These are phyloP conservation scores for Cataglyphis livida DNA, from an alignment of 2,888 invertebrate genomes.

Conservation along the genomic window DNA sequence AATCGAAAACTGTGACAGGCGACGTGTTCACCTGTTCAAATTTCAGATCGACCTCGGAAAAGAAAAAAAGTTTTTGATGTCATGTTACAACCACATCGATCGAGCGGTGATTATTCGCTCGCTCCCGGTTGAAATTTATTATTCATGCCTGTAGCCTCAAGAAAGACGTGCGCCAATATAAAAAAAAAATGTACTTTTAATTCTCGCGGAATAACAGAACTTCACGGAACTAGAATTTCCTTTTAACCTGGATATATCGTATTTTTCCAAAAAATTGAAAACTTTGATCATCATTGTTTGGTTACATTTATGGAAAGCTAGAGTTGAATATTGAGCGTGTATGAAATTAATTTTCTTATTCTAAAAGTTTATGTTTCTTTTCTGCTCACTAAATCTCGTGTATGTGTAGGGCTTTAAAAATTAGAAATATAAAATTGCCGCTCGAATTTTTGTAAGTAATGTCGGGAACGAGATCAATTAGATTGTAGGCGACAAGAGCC, in stretches of 20 bases:
- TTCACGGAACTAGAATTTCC: background rate
- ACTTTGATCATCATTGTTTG: background rate
- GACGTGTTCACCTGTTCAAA: slow-evolving; percentile 31
- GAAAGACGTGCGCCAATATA: background rate
- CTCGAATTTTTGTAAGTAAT: background rate
- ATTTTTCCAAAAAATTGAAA: background rate
- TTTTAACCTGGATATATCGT: background rate
- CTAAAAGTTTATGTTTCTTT: background rate
- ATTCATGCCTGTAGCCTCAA: background rate
- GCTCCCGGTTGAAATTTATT: background rate
- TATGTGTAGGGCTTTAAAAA: background rate
- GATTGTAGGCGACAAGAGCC: background rate
- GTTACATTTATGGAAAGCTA: background rate
- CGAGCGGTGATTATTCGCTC: slow-evolving; percentile 29
- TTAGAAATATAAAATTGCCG: slow-evolving; percentile 12
- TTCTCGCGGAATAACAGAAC: background rate
- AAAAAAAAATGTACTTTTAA: background rate
- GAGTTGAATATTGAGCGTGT: background rate
- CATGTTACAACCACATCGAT: slow-evolving; percentile 21
- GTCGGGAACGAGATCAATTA: slow-evolving; percentile 10
- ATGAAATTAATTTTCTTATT: background rate
- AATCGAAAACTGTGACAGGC: slow-evolving; percentile 17
- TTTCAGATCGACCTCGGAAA: slow-evolving; percentile 21
- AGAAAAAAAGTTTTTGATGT: slow-evolving; percentile 13
- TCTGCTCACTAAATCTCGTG: background rate